These are phyloP conservation scores for Melanitta fusca DNA, from an alignment of 2,797 vertebrate species.

Conservation along the genomic window DNA sequence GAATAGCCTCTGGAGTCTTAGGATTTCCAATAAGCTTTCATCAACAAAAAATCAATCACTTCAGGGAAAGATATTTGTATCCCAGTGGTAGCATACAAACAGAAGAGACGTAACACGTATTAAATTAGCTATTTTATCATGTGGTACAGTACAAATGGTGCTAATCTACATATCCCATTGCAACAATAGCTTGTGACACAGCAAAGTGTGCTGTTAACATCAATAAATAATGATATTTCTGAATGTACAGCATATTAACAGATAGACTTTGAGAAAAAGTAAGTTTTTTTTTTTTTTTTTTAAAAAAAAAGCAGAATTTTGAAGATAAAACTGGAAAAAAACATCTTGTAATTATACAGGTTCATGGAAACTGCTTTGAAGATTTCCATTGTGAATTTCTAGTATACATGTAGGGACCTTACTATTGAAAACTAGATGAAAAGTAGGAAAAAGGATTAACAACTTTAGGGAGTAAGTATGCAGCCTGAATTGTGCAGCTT, in stretches of 20 bases:
- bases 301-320: not conserved
- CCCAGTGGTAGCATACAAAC: conserved; percentile 13
- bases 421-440: conserved; percentile 4
- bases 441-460: conserved; percentile 17
- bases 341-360: not conserved
- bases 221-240: conserved; percentile 24
- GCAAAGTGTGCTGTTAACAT: not conserved
- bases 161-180: conserved; percentile 8
- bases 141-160: not conserved
- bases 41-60: conserved; percentile 59
- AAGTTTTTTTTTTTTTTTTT: not conserved
- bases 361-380: not conserved
- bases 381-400: not conserved
- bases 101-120: not conserved
- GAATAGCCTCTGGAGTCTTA: conserved; percentile 27
- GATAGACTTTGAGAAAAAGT: not conserved
- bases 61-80: conserved; percentile 27
- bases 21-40: conserved; percentile 62
- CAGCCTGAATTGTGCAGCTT: not conserved
- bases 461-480: not conserved
- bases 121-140: conserved; percentile 56
- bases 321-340: not conserved
- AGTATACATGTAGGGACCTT: not conserved
- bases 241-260: not conserved
- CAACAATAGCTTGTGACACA: not conserved